Percentiles rank a stretch among this genome's conserved stretches.
phyloP scores from a whole-genome alignment of 2,888 invertebrate genomes.

The Digitonthophagus gazella region DNA sequence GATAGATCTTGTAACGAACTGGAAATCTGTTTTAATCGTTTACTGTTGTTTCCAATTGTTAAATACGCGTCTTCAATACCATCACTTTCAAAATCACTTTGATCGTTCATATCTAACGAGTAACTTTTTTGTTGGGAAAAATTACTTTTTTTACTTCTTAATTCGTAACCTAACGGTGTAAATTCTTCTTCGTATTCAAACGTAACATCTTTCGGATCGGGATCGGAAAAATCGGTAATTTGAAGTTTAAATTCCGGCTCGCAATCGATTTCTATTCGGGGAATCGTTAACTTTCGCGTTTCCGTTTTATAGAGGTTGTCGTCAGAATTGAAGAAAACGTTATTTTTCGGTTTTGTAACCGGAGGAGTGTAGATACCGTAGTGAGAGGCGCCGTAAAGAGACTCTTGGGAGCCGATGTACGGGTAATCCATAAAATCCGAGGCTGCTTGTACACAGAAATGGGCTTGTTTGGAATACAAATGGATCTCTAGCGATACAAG shows the following conservation, averaged over 20 bases:
- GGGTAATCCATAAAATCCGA: slow-evolving; percentile 44
- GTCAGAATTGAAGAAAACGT: slow-evolving; percentile 50
- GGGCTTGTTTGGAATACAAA: slow-evolving; percentile 21
- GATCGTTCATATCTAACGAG: slow-evolving; percentile 44
- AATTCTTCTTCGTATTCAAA: slow-evolving; percentile 46
- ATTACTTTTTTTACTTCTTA: slow-evolving; percentile 38
- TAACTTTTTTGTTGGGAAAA: slow-evolving; percentile 46
- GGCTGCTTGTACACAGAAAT: slow-evolving; percentile 49
- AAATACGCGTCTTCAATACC: slow-evolving; percentile 34
- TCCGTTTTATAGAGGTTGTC: slow-evolving; percentile 49
- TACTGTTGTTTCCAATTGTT: slow-evolving; percentile 39
- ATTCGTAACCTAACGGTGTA: slow-evolving; percentile 13
- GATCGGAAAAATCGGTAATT: slow-evolving; percentile 51
- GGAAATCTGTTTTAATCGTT: slow-evolving; percentile 41
- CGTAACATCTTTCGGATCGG: slow-evolving; percentile 49
- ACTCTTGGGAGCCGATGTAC: slow-evolving; percentile 45
- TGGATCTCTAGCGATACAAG: slow-evolving; percentile 11
- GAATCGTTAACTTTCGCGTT: slow-evolving; percentile 44
- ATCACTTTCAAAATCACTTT: slow-evolving; percentile 38
- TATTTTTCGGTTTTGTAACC: slow-evolving; percentile 44
- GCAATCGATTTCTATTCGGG: slow-evolving; percentile 47
- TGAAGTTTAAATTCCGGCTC: slow-evolving; percentile 48
- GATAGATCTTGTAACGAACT: slow-evolving; percentile 49
- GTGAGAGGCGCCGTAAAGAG: slow-evolving; percentile 40
- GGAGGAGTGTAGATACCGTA: slow-evolving; percentile 47